Base-by-base conservation (phyloP, 2,113 vertebrate genomes). In the Dasyprocta punctata region DNA sequence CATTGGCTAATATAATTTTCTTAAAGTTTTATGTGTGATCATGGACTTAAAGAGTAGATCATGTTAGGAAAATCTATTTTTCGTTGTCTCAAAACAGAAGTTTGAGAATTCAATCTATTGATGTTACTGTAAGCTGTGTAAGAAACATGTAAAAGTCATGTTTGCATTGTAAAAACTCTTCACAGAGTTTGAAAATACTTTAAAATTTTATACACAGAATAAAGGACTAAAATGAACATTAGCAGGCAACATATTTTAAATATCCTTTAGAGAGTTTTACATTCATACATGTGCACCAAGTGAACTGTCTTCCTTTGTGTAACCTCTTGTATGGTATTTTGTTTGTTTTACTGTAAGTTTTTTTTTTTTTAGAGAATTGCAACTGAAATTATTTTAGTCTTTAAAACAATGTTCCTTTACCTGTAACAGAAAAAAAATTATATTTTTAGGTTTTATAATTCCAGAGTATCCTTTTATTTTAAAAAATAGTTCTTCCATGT, bases 201-300 rank as follows among this genome's bases (percentile, higher is more conserved):
- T 28, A n/a, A 80, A 28, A 36, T 67, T 78, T 78, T 91, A 44
- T 36, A 63, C 3, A 77, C 14, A 91, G 33, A 81, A 69, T 71
- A 75, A 71, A 86, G 2, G 10, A 78, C 36, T 63, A 58, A 82
- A 58, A 83, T 93, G 5, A 96, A 75, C 14, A 44, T 93, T 60
- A 16, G 1, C 16, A 82, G 6, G 1, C 65, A 89, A n/a, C 3
- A 54, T 77, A 73, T 41, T 94, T 92, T 47, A 89, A 86, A 96
- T 44, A 80, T 28, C 1, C 89, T 92, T 97, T 84, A 58, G 26
- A 75, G 88, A 97, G 47, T 3, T 87, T 91, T 56, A 4, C 9
- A 81, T 63, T 10, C 26, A 60, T 38, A 20, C 73, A 9, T 75
- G n/a, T 87, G 54, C 88, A 44, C 8, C 16, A 54, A 88, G 3